Conservation (phyloP, 2,888 invertebrate species). For the Drosophila leonis region DNA sequence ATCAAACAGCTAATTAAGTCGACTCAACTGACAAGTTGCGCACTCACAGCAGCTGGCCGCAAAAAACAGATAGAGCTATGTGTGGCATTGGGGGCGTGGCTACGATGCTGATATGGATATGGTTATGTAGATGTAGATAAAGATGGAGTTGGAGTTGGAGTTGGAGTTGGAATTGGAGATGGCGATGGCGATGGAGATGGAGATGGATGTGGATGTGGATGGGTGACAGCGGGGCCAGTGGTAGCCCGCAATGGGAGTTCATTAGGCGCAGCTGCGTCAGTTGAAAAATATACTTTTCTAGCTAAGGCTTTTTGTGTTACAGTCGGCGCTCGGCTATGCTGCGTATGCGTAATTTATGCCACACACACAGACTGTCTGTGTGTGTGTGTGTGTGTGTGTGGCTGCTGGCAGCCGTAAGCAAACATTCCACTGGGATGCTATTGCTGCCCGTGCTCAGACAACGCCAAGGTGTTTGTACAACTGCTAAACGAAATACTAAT, state of each 20-base stretch:
- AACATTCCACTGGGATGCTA: constrained; percentile 48
- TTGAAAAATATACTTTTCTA: constrained; percentile 63
- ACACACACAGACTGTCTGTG: constrained; percentile 30
- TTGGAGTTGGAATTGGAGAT: neutral
- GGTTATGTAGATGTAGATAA: neutral
- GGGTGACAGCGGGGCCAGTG: constrained; percentile 22
- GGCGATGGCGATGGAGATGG: constrained; percentile 27
- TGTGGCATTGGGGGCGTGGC: constrained; percentile 11
- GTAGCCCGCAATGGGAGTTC: constrained; percentile 67
- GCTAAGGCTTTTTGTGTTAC: constrained; percentile 48
- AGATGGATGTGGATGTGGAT: constrained; percentile 20
- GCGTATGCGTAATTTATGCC: constrained; percentile 77
- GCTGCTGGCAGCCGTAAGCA: constrained; percentile 31
- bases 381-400: constrained; percentile 4
- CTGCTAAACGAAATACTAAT: constrained; percentile 80
- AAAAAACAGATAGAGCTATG: constrained; percentile 36
- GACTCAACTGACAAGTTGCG: constrained; percentile 41
- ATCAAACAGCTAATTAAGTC: constrained; percentile 73
- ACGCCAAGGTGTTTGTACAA: constrained; percentile 71
- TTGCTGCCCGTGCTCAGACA: constrained; percentile 38
- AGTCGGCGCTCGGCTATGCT: constrained; percentile 42
- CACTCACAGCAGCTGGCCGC: constrained; percentile 32
- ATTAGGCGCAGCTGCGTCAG: constrained; percentile 68
- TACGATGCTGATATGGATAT: constrained; percentile 17
- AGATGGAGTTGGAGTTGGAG: neutral